phyloP scores from a whole-genome alignment of 2,888 invertebrate genomes.

The Corbicula japonica region DNA sequence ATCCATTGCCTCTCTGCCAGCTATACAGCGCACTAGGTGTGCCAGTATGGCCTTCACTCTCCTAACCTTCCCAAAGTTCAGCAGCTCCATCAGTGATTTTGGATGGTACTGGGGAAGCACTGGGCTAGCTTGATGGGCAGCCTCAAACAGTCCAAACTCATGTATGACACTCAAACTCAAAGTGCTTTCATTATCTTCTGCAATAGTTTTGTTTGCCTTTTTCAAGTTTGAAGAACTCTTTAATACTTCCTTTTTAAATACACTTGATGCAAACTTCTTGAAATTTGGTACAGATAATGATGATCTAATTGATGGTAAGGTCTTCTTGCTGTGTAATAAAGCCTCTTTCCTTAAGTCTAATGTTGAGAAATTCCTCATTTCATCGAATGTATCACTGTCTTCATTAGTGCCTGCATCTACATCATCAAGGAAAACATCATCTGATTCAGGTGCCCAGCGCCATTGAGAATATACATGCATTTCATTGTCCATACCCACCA shows the following conservation, averaged over 20 bases:
- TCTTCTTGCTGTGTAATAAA: constrained; percentile 65
- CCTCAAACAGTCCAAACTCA: constrained; percentile 93
- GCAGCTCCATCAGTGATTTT: constrained; percentile 98
- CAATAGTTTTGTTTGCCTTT: constrained; percentile 60
- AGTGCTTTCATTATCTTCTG: constrained; percentile 80
- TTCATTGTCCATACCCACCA: constrained; percentile 99
- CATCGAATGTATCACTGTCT: constrained; percentile 57
- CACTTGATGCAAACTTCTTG: constrained; percentile 65
- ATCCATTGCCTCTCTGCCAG: constrained; percentile 76
- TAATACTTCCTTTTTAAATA: constrained; percentile 52
- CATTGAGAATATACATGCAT: constrained; percentile 99
- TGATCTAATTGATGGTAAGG: constrained; percentile 75
- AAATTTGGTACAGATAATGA: constrained; percentile 80
- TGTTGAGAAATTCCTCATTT: constrained; percentile 62
- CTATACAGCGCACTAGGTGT: constrained; percentile 94
- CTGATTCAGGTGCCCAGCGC: constrained; percentile 86
- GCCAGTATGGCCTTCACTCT: constrained; percentile 99
- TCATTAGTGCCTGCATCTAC: constrained; percentile 52
- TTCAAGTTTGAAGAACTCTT: constrained; percentile 60
- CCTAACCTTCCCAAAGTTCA: constrained; percentile 98
- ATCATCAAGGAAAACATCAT: no score
- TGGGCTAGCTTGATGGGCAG: constrained; percentile 98
- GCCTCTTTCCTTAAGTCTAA: constrained; percentile 56
- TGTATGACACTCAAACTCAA: constrained; percentile 81
- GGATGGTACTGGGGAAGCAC: constrained; percentile 99